phyloP scores from a whole-genome alignment of 2,113 vertebrate genomes.

The Clarias macrocephalus region DNA sequence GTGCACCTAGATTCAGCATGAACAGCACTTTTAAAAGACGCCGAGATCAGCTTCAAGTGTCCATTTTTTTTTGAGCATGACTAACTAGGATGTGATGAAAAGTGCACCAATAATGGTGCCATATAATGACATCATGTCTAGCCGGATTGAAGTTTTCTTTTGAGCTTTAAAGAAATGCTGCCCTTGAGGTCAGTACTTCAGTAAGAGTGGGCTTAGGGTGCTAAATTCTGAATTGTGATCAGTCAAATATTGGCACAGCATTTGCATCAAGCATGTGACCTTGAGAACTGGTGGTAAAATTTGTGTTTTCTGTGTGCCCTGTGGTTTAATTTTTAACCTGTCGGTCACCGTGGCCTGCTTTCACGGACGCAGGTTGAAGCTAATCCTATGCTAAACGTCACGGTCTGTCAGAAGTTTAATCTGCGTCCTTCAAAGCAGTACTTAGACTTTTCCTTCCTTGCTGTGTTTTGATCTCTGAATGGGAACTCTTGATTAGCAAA shows the following conservation, averaged over 20 bases:
- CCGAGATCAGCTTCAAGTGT: not conserved
- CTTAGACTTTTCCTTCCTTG: not conserved
- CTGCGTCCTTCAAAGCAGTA: constrained; percentile 22
- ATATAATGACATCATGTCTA: not conserved
- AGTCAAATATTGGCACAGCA: constrained; percentile 34
- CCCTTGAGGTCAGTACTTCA: not conserved
- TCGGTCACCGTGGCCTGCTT: constrained; percentile 4
- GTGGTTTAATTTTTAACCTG: constrained; percentile 39
- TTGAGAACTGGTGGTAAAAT: constrained; percentile 31
- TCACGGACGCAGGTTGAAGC: constrained; percentile 23
- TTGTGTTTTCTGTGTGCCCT: constrained; percentile 11
- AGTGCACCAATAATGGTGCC: not conserved
- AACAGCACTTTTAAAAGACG: not conserved
- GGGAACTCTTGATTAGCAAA: constrained; percentile 5
- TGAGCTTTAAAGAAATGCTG: not conserved
- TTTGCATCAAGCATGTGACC: not conserved
- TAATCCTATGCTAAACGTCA: constrained; percentile 4
- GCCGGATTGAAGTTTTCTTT: not conserved
- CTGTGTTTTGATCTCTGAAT: constrained; percentile 33
- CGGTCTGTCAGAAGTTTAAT: not conserved
- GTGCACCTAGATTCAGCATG: not conserved
- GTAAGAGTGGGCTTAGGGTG: not conserved
- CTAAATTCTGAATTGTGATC: constrained; percentile 37
- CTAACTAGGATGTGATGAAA: not conserved
- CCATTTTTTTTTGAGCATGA: not conserved